Evolutionary conservation across 2,888 invertebrate species (phyloP), one percentile per base, ranked within the genome.

Genomic region (Dicyrtomina minuta): DNA sequence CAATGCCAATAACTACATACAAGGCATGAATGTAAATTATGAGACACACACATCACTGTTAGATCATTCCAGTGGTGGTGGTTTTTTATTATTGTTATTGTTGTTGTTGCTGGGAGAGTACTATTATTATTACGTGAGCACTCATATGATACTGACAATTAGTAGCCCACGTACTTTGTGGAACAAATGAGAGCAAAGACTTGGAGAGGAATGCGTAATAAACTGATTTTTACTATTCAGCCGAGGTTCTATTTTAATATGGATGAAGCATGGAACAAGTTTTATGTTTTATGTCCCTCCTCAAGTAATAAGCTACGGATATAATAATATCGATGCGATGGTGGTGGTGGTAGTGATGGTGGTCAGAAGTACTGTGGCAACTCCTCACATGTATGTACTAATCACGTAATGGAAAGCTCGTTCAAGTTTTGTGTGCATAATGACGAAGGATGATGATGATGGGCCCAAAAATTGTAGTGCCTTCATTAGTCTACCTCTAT

Each of bases 361-460:
- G 22, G 24, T 17, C 53, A 53, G 53, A 22, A 53, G 53, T 53
- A n/a, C 51, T 33, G 33, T 33, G 33, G 8, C 55, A 24, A 3
- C 55, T 26, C 15, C 55, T 26, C 55, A 17, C 20, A 24, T 55
- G 24, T 22, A 46, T 46, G 46, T 46, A 10, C 43, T 43, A 58
- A 55, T 55, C 55, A 55, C 55, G 55, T 55, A 55, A 55, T 55
- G 55, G 55, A 26, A 27, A 55, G 55, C 26, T 12, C 27, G 24
- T 24, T 55, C 55, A n/a, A 26, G 24, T 55, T 55, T 26, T 55
- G 55, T 55, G 39, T 33, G 58, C 33, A 58, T 58, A 58, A 58
- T 58, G 39, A 58, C 33, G 20, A 43, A 43, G 43, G 43, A 43
- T 60, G 46, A 49, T 46, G 61, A 61, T 61, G 61, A 61, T 46